phyloP scores from a whole-genome alignment of 1,140 invertebrate species.

The Diorhabda carinulata region DNA sequence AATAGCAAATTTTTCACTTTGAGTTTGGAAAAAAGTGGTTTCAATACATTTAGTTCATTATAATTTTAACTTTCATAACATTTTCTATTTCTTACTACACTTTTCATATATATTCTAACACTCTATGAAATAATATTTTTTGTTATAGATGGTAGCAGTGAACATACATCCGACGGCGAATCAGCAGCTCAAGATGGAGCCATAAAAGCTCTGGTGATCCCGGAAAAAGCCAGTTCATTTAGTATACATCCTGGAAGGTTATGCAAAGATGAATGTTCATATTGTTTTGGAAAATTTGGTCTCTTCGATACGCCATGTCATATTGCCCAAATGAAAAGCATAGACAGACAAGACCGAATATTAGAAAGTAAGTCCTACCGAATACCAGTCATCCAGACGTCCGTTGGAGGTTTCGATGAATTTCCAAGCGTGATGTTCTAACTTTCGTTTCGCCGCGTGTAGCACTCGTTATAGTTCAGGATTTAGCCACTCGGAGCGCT shows the following conservation, averaged over 20 bases:
- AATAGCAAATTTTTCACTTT: too few relatives aligned
- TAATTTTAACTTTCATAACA: too few relatives aligned
- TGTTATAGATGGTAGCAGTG: constrained; percentile 45
- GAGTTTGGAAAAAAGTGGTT: too few relatives aligned
- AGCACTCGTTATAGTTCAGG: too few relatives aligned
- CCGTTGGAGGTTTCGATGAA: too few relatives aligned
- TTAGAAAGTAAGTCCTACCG: constrained; percentile 54
- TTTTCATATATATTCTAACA: constrained; percentile 11
- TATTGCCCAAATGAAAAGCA: constrained; percentile 76
- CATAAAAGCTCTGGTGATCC: constrained; percentile 67
- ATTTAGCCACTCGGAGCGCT: too few relatives aligned
- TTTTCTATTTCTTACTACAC: constrained; percentile 25
- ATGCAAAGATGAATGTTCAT: constrained; percentile 78
- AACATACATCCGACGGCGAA: constrained; percentile 48
- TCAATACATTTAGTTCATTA: background rate
- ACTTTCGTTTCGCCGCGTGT: too few relatives aligned
- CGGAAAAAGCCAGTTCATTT: constrained; percentile 80
- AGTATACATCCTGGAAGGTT: constrained; percentile 75
- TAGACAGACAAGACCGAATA: constrained; percentile 72
- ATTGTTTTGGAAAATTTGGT: constrained; percentile 80
- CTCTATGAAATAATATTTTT: background rate
- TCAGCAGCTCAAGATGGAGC: constrained; percentile 52
- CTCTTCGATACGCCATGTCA: constrained; percentile 80
- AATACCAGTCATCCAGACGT: too few relatives aligned
- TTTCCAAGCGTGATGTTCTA: too few relatives aligned